phyloP scores from a whole-genome alignment of 2,113 vertebrate species.

The Pachypanchax playfairii region DNA sequence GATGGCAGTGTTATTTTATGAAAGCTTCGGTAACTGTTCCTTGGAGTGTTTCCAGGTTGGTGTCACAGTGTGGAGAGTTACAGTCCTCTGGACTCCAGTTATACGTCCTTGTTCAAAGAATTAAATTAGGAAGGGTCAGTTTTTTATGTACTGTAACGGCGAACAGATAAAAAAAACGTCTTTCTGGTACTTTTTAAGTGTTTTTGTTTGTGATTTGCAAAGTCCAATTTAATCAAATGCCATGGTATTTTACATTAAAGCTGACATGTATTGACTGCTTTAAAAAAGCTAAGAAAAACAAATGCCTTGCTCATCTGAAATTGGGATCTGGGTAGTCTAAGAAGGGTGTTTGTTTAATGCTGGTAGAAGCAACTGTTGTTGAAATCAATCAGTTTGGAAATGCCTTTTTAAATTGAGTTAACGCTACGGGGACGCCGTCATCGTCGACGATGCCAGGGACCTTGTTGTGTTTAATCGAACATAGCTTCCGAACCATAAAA shows the following conservation, averaged over 20 bases:
- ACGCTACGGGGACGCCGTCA: too few species aligned
- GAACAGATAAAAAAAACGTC: slow-evolving; percentile 59
- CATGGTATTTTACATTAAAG: slow-evolving; percentile 65
- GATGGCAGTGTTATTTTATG: slow-evolving; percentile 72
- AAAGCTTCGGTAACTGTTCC: slow-evolving; percentile 64
- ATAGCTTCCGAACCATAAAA: too few species aligned
- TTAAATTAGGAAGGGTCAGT: slow-evolving; percentile 42
- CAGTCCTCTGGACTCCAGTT: slow-evolving; percentile 60
- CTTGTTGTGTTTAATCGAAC: too few species aligned
- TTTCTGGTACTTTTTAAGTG: slow-evolving; percentile 57
- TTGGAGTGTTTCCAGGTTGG: slow-evolving; percentile 64
- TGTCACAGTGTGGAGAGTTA: slow-evolving; percentile 62
- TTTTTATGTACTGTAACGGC: slow-evolving; percentile 73
- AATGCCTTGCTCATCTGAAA: slow-evolving; percentile 50
- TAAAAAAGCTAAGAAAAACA: slow-evolving; percentile 62
- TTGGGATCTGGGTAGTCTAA: slow-evolving; percentile 41
- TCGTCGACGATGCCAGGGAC: too few species aligned
- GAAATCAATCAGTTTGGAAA: too few species aligned
- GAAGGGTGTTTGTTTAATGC: slow-evolving; percentile 59
- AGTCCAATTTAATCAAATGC: slow-evolving; percentile 70
- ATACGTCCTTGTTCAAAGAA: slow-evolving; percentile 59
- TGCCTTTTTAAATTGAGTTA: too few species aligned
- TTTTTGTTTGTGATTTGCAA: slow-evolving; percentile 53
- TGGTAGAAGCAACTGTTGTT: slow-evolving; percentile 48
- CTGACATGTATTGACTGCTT: slow-evolving; percentile 61